phyloP scores from a whole-genome alignment of 1,140 invertebrate species.

The Delia radicum region DNA sequence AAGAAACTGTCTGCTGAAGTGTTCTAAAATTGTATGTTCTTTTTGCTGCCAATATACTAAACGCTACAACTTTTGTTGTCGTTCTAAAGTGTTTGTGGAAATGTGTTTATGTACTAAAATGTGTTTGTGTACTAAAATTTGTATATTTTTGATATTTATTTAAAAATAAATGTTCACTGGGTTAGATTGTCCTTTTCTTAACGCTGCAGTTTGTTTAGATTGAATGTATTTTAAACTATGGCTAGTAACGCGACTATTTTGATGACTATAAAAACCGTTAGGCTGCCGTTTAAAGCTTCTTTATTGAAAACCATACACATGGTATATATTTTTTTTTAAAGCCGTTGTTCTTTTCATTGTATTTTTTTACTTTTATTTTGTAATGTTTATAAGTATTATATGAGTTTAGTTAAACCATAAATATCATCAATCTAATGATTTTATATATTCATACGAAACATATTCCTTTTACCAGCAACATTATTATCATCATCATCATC shows the following conservation, averaged over 20 bases:
- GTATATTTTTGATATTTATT: too few relatives aligned
- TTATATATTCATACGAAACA: neutral
- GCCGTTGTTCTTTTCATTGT: neutral
- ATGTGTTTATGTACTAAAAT: too few relatives aligned
- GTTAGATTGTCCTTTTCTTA: too few relatives aligned
- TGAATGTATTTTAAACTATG: too few relatives aligned
- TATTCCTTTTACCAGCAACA: neutral
- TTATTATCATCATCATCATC: conserved; percentile 4
- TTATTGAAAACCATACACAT: neutral
- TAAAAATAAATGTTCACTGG: too few relatives aligned
- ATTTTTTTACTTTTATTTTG: neutral
- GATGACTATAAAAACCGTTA: conserved; percentile 14
- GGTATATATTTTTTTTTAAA: neutral
- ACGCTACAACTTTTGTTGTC: too few relatives aligned
- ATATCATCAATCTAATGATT: conserved; percentile 21
- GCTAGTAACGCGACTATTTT: neutral
- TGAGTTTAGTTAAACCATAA: conserved; percentile 7
- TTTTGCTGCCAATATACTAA: too few relatives aligned
- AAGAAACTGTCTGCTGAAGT: too few relatives aligned
- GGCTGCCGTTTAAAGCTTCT: neutral
- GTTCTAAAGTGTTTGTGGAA: too few relatives aligned
- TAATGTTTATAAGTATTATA: conserved; percentile 3
- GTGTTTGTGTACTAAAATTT: too few relatives aligned
- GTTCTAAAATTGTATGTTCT: too few relatives aligned
- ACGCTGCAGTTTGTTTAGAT: neutral